phyloP scores from a whole-genome alignment of 2,113 vertebrate species.

The Phasianus colchicus region DNA sequence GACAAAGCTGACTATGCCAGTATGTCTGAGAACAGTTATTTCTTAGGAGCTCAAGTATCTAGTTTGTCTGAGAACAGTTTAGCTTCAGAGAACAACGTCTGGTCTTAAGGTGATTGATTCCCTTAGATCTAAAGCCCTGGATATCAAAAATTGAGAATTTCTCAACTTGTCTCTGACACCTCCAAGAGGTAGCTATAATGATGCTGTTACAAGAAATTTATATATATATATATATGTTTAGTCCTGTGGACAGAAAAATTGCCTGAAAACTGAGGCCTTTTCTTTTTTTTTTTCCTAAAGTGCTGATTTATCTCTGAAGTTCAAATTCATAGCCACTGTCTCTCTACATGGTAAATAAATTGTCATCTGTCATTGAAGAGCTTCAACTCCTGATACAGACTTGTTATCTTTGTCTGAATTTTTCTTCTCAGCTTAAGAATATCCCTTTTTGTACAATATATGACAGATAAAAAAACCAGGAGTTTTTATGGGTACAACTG shows the following conservation, averaged over 20 bases:
- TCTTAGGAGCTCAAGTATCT: not conserved
- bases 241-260: too few relatives aligned
- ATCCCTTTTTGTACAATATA: not conserved
- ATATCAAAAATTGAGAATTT: accelerated
- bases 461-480: not conserved
- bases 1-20: not conserved
- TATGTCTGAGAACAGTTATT: not conserved
- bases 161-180: accelerated
- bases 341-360: not conserved
- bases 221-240: too few relatives aligned
- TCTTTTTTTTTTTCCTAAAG: too few relatives aligned
- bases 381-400: not conserved
- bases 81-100: not conserved
- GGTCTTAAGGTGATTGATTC: not conserved
- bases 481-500: not conserved
- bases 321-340: not conserved
- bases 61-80: not conserved
- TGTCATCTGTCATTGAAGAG: not conserved
- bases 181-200: not conserved
- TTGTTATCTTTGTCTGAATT: not conserved
- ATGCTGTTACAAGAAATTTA: not conserved
- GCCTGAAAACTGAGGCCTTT: too few relatives aligned
- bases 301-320: not conserved
- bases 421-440: not conserved
- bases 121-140: not conserved